Base-by-base conservation (phyloP, 2,797 vertebrate genomes). In the Sebastes steindachneri region DNA sequence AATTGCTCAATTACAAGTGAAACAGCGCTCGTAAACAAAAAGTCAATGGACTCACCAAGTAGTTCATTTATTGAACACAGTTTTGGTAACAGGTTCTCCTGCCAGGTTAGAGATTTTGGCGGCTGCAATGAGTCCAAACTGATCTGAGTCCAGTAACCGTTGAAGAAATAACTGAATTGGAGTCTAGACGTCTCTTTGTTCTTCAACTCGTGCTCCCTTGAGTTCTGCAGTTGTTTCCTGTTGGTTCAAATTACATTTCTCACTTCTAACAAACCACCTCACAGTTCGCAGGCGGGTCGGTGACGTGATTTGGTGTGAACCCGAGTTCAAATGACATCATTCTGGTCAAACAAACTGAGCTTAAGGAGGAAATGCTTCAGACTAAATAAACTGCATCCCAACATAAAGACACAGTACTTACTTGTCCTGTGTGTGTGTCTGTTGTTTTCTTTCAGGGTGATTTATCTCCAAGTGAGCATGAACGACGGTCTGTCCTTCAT, bases 381-480 rank as follows among this genome's bases (percentile, higher is more conserved):
- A 76, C 60, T 64, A 29, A 85, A 84, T 71, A 41, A 71, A 51
- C 28, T 3, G n/a, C 31, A 45, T 55, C 71, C 23, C 33, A 7
- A 28, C 35, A 31, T 53, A 15, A 72, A 67, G 26, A 73, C 3
- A 9, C 15, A 45, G 25, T 25, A 19, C 64, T 73, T 3, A 68
- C n/a, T 29, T 21, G 14, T 31, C 26, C 35, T 76, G 21, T 74
- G 2, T 82, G n/a, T 82, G n/a, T 82, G 25, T 75, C 0, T 90
- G 35, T 77, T 79, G 82, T 93, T 94, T 73, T 73, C 62, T 95
- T 95, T 90, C 88, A 99, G 98, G 95, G 95, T 96, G 85, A 95
- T 99, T 86, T 97, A 96, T 84, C 93, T 98, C 37, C 97, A 99
- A 93, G 96, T 98, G 88, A 99, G 97, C 95, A 97, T 99, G 97